A percentile compares a stretch with the other conserved stretches of the same genome.
Evolutionary conservation across 2,888 invertebrate genomes (phyloP).

Genomic region (Rhogogaster chlorosoma): DNA sequence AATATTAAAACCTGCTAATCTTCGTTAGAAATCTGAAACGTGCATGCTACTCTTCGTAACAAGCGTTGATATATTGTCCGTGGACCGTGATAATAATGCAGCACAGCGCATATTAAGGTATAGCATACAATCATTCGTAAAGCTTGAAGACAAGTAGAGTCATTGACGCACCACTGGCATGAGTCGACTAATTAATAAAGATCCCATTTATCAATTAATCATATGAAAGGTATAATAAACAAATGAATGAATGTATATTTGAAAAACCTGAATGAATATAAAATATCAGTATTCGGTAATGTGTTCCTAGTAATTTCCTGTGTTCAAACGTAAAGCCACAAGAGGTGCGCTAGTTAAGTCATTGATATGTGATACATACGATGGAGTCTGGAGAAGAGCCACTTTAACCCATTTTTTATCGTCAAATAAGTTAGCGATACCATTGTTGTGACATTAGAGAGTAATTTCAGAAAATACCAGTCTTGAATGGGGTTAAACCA

Average conservation of each 20-base stretch:
- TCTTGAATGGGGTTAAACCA: no score
- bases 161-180: background rate
- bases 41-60: no score
- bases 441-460: no score
- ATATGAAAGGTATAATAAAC: background rate
- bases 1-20: no score
- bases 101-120: background rate
- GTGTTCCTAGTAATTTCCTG: background rate
- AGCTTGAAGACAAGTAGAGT: background rate
- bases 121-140: background rate
- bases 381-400: no score
- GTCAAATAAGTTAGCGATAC: no score
- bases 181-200: background rate
- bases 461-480: no score
- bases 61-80: background rate
- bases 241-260: background rate
- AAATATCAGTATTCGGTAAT: background rate
- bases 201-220: background rate
- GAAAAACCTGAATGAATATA: background rate
- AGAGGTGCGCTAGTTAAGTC: background rate
- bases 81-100: background rate
- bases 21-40: no score
- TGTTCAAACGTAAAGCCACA: no score
- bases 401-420: no score
- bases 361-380: no score